phyloP scores from a whole-genome alignment of 2,888 invertebrate genomes.

The Prenolepis imparis region DNA sequence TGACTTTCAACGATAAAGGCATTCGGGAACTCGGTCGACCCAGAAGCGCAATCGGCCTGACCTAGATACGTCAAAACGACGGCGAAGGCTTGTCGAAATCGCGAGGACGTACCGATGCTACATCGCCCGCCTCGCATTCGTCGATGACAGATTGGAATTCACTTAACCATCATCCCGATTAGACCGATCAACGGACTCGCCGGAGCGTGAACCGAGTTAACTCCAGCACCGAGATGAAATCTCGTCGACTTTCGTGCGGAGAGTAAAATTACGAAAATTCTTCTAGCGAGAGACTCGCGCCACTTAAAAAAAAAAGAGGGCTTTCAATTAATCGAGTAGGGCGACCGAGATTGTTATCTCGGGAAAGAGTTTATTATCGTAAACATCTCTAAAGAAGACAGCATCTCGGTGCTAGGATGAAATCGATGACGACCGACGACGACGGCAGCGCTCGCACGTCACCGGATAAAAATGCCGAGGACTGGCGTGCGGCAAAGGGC shows the following conservation, averaged over 20 bases:
- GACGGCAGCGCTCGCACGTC: conserved; percentile 39
- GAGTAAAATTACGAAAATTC: conserved; percentile 21
- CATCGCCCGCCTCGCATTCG: conserved; percentile 56
- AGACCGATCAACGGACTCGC: conserved; percentile 37
- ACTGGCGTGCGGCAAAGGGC: conserved; percentile 45
- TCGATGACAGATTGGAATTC: conserved; percentile 71
- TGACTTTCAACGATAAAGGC: conserved; percentile 71
- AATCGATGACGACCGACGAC: conserved; percentile 36
- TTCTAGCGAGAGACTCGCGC: neutral
- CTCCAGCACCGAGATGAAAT: conserved; percentile 35
- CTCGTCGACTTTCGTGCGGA: conserved; percentile 13
- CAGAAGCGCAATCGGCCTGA: conserved; percentile 69
- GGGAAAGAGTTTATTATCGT: neutral
- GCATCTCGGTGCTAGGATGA: conserved; percentile 20
- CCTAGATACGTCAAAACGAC: conserved; percentile 71
- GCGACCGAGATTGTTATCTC: neutral
- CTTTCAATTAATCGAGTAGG: neutral
- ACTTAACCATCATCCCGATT: conserved; percentile 63
- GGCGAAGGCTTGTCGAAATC: conserved; percentile 49
- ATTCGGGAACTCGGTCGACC: conserved; percentile 70
- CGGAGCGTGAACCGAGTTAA: conserved; percentile 40
- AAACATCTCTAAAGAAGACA: conserved; percentile 12
- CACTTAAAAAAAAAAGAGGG: too few species aligned
- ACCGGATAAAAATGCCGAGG: conserved; percentile 40
- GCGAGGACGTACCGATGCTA: conserved; percentile 22